These are phyloP conservation scores for Ophonus ardosiacus DNA, from an alignment of 2,888 invertebrate genomes.

Conservation along the genomic window DNA sequence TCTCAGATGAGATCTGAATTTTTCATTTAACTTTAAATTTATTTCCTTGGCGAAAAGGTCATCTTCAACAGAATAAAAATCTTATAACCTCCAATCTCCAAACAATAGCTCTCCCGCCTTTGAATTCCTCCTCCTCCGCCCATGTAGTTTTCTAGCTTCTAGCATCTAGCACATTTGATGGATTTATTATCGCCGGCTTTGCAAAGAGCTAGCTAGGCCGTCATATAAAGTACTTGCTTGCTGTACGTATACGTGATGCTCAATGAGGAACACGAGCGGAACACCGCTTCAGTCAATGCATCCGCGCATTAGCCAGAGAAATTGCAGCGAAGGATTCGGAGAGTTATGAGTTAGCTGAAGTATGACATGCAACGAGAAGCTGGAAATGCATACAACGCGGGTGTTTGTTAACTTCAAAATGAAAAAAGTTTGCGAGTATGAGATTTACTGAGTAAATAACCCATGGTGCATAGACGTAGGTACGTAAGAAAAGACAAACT, in stretches of 20 bases:
- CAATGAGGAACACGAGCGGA: neutral
- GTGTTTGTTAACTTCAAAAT: neutral
- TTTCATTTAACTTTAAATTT: too few relatives aligned
- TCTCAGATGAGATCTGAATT: too few relatives aligned
- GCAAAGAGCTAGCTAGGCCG: neutral
- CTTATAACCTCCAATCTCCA: neutral
- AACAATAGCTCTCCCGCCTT: neutral
- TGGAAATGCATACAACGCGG: neutral
- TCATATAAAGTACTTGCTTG: conserved; percentile 19
- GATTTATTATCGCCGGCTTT: conserved; percentile 46
- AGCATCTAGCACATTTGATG: conserved; percentile 16
- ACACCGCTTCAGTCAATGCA: neutral
- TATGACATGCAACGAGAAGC: neutral
- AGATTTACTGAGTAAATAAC: too few relatives aligned
- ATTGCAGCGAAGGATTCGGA: conserved; percentile 22
- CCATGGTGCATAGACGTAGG: too few relatives aligned
- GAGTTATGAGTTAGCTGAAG: neutral
- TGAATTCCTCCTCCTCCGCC: neutral
- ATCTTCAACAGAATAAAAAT: neutral
- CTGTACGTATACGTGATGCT: neutral
- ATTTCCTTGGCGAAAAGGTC: too few relatives aligned
- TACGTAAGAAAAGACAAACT: too few relatives aligned
- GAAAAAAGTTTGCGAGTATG: too few relatives aligned
- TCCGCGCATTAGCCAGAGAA: conserved; percentile 22
- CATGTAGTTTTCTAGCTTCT: neutral